Base-by-base conservation (phyloP, 1,140 invertebrate genomes). In the Arion vulgaris region DNA sequence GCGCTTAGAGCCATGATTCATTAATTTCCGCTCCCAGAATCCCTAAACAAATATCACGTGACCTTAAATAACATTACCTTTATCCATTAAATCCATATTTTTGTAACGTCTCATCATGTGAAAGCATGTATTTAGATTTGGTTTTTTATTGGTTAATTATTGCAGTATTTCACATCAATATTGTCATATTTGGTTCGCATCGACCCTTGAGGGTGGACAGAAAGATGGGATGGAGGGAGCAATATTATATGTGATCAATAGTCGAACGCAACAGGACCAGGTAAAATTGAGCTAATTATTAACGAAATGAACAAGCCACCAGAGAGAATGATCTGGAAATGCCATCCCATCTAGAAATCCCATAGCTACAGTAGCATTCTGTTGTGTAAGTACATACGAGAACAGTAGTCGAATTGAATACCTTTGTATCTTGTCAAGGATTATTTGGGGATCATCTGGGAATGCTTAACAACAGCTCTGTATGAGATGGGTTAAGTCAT, bases 111-210 rank as follows among this genome's bases (percentile, higher is more conserved):
- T 66, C 62, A 66, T 66, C 62, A 32, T 17, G 28, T 23, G 62
- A 66, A 66, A 66, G 62, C 62, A 66, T 66, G 62, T 66, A 66
- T 66, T 66, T 66, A 66, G n/a, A 66, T 66, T 66, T 66, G n/a
- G n/a, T 66, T 32, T 66, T 66, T 66, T 32, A 66, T 66, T n/a
- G 62, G 62, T 66, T 66, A 66, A 66, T 66, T 66, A 66, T 32
- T n/a, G 62, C 62, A 28, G 28, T 66, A 66, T 66, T 66, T 34
- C n/a, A 66, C 28, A 32, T 28, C n/a, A 32, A 66, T 66, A 66
- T 66, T 66, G 17, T 32, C 62, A n/a, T 28, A 66, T 66, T 66
- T 32, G 32, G 62, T 66, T 66, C 62, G 32, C 7, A 66, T 28
- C 62, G 62, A 66, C 62, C 62, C 62, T 32, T 28, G 62, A 32